Evolutionary conservation across 2,113 vertebrate species (phyloP), one percentile per base, ranked within the genome.

Genomic region (Rafetus swinhoei): DNA sequence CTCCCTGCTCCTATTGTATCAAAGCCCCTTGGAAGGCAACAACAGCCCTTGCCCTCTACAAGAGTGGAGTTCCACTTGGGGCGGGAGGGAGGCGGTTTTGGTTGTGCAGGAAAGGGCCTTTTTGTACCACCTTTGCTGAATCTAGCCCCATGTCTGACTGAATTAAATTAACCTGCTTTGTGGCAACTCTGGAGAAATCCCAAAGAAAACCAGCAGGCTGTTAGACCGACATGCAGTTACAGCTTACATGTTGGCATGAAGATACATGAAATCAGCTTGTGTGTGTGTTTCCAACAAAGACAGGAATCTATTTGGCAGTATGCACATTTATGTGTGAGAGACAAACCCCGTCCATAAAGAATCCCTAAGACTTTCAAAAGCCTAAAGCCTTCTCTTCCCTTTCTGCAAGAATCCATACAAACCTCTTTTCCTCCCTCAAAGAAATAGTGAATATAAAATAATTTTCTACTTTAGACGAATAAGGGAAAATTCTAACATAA

Each of bases 211-310:
- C 56, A 88, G n/a, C n/a, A n/a, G n/a, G n/a, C n/a, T n/a, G n/a
- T n/a, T n/a, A n/a, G 69, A 39, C 3, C 4, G 39, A 39, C 39
- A 39, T 80, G 80, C 88, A 94, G 87, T 45, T 54, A 32, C 32
- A 91, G 74, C 94, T 92, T 92, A 84, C 84, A 91, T 85, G 93
- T 80, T 72, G 85, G 54, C 53, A 95, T 60, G 82, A 88, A 55
- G 56, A 81, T 57, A 91, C 5, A 8, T 81, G 16, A 94, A 95
- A 95, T 93, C 5, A 60, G 24, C 74, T 87, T 93, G 50, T 60
- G n/a, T n/a, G n/a, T n/a, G n/a, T n/a, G n/a, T n/a, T n/a, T n/a
- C 10, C 60, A 3, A 82, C 25, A 79, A 89, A 94, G 55, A 60
- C 82, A 82, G 4, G 93, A 94, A 6, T 56, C 11, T 72, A 14